Evolutionary conservation across 2,797 vertebrate species (phyloP).

Genomic region (Acomys russatus): DNA sequence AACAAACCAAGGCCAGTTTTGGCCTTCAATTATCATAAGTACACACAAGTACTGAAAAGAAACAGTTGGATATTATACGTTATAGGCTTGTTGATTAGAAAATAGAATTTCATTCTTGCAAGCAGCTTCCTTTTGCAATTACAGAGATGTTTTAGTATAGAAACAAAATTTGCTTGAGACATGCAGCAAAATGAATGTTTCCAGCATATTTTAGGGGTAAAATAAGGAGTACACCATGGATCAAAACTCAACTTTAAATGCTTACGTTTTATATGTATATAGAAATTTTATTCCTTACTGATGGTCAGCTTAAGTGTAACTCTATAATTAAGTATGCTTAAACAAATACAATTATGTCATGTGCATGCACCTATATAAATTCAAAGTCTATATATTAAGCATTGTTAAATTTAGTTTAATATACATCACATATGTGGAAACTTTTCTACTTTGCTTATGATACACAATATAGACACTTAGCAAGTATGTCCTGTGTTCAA

Average conservation of each 20-base stretch:
- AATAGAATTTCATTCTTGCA: not conserved
- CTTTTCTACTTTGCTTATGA: not conserved
- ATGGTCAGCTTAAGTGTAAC: not conserved
- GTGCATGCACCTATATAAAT: not conserved
- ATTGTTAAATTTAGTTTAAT: not conserved
- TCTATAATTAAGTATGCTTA: not conserved
- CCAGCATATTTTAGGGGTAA: not conserved
- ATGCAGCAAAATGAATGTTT: not conserved
- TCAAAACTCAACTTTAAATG: not conserved
- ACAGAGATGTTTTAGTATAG: not conserved
- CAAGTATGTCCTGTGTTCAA: not conserved
- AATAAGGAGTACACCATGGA: not conserved
- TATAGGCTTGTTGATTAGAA: not conserved
- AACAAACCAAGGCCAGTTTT: not conserved
- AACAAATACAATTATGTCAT: not conserved
- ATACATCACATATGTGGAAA: not conserved
- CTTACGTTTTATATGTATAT: not conserved
- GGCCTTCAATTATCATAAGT: not conserved
- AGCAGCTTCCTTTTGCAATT: not conserved
- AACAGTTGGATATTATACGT: not conserved
- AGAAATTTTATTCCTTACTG: not conserved
- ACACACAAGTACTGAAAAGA: not conserved
- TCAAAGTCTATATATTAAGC: not conserved
- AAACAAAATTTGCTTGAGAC: not conserved
- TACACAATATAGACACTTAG: not conserved